Evolutionary conservation across 2,113 vertebrate species (phyloP).

Genomic region (Sprattus sprattus): DNA sequence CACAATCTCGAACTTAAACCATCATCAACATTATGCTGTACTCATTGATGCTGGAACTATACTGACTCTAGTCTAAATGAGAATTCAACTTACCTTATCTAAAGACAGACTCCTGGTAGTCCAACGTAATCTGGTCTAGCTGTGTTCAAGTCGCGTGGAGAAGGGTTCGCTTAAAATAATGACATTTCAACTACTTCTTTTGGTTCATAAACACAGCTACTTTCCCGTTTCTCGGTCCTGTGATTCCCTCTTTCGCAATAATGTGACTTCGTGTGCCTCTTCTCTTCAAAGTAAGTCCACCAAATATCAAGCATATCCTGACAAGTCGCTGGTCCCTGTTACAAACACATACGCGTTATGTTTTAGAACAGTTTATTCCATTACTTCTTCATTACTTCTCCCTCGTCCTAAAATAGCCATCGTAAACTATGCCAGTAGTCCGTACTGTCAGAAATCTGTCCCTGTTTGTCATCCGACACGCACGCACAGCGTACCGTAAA

Average conservation of each 20-base stretch:
- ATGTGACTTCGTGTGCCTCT: not conserved
- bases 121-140: not conserved
- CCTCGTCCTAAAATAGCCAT: not conserved
- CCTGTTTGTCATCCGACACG: constrained; percentile 14
- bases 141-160: not conserved
- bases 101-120: not conserved
- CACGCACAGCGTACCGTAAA: not conserved
- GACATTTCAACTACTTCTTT: not conserved
- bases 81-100: not conserved
- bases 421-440: not conserved
- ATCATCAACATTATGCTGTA: not conserved
- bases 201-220: not conserved
- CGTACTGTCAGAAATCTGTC: constrained; percentile 6
- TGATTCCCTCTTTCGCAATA: not conserved
- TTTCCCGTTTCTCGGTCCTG: not conserved
- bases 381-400: not conserved
- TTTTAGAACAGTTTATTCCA: not conserved
- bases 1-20: not conserved
- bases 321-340: not conserved
- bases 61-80: not conserved
- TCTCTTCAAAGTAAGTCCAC: not conserved
- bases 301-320: not conserved
- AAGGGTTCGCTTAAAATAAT: not conserved
- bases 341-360: not conserved
- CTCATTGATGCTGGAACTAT: not conserved